phyloP scores from a whole-genome alignment of 1,140 invertebrate genomes.

The Euwallacea similis region DNA sequence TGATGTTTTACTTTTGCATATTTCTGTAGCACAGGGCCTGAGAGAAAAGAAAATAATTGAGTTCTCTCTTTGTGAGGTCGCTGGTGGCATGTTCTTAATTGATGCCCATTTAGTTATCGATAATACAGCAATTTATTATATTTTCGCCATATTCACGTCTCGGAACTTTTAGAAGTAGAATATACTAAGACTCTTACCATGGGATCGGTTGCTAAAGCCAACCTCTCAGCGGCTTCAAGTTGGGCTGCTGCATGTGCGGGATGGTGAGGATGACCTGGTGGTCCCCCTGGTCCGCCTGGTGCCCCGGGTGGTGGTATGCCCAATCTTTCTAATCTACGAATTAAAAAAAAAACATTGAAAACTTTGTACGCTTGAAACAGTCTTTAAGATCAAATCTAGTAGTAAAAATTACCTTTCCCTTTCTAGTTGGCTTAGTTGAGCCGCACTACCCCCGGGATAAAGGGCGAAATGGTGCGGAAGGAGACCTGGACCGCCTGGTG shows the following conservation, averaged over 20 bases:
- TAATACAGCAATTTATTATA: no score
- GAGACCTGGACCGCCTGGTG: conserved; percentile 47
- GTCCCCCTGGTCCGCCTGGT: conserved; percentile 57
- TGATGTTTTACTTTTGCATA: no score
- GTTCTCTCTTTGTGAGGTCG: background rate
- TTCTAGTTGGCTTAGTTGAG: conserved; percentile 78
- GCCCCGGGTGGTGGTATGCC: conserved; percentile 67
- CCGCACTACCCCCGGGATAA: conserved; percentile 59
- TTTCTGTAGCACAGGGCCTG: no score
- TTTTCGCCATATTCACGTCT: no score
- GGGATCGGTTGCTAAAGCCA: conserved; percentile 72
- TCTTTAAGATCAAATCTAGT: background rate
- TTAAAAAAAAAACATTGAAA: background rate
- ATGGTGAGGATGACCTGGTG: conserved; percentile 47
- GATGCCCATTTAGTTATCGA: no score
- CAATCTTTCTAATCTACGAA: conserved; percentile 65
- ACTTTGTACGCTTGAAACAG: background rate
- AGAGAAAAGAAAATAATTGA: background rate
- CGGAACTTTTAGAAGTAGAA: no score
- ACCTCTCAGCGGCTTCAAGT: conserved; percentile 62
- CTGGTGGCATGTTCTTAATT: no score
- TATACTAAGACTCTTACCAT: conserved; percentile 58
- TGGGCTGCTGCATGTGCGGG: conserved; percentile 51
- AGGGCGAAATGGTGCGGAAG: conserved; percentile 51
- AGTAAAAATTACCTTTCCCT: conserved; percentile 65